Evolutionary conservation across 2,113 vertebrate genomes (phyloP).

Genomic region (Thermophis baileyi): DNA sequence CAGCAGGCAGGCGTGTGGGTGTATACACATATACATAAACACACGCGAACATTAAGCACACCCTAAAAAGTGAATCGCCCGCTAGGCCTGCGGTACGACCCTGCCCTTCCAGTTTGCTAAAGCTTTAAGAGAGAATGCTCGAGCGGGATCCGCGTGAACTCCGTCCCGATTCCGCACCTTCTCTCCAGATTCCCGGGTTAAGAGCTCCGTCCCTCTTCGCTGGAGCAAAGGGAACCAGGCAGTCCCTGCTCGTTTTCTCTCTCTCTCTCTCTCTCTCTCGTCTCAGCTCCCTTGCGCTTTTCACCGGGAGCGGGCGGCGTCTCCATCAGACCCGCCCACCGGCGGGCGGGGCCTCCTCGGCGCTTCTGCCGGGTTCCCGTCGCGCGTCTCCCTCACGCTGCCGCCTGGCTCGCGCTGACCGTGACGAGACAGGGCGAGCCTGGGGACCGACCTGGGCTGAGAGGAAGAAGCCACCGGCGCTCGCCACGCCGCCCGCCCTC

Average conservation of each 20-base stretch:
- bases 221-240: background rate
- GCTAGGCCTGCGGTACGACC: background rate
- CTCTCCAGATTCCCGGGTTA: background rate
- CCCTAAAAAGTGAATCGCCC: background rate
- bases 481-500: background rate
- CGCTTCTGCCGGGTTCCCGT: conserved; percentile 13
- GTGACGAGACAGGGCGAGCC: conserved; percentile 8
- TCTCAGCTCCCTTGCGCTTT: background rate
- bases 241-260: background rate
- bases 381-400: background rate
- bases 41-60: background rate
- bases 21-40: background rate
- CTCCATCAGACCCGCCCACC: conserved; percentile 22
- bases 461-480: background rate
- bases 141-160: background rate
- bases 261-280: background rate
- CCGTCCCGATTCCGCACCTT: background rate
- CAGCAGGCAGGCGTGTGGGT: background rate
- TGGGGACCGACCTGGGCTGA: background rate
- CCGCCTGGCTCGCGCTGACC: background rate
- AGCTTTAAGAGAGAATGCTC: background rate
- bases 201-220: background rate
- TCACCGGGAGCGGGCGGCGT: conserved; percentile 2
- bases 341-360: conserved; percentile 25
- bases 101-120: background rate